A percentile compares a stretch with the other conserved stretches of the same genome.
Evolutionary conservation across 2,797 vertebrate genomes (phyloP).

Genomic region (Periparus ater): DNA sequence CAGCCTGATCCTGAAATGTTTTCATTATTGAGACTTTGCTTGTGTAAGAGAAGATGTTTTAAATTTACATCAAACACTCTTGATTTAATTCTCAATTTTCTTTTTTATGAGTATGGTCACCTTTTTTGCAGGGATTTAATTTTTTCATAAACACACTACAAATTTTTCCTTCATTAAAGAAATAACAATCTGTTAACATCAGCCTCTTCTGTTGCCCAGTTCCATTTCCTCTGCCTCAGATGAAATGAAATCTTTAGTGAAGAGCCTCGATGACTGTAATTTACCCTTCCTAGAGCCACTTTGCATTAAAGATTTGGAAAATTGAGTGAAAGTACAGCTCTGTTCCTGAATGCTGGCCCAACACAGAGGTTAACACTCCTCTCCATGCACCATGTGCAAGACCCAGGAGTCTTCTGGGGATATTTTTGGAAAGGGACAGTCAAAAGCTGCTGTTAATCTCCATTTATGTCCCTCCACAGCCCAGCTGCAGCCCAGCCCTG

Average conservation of each 20-base stretch:
- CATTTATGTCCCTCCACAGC: not conserved
- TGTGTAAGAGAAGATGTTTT: not conserved
- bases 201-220: not conserved
- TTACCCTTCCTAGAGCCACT: not conserved
- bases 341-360: fast-evolving
- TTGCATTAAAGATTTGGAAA: not conserved
- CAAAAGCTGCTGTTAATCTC: not conserved
- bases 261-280: not conserved
- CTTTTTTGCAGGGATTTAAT: not conserved
- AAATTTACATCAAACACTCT: not conserved
- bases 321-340: not conserved
- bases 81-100: not conserved
- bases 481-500: not conserved
- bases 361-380: not conserved
- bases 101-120: not conserved
- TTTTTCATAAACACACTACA: not conserved
- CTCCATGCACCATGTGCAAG: not conserved
- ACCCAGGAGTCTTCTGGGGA: not conserved
- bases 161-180: not conserved
- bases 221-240: not conserved
- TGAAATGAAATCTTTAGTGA: not conserved
- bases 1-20: not conserved
- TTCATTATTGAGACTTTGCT: not conserved
- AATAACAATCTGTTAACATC: not conserved
- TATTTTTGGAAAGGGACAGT: not conserved